Conservation (phyloP, 2,113 vertebrate species). For the Poicephalus meyeri region DNA sequence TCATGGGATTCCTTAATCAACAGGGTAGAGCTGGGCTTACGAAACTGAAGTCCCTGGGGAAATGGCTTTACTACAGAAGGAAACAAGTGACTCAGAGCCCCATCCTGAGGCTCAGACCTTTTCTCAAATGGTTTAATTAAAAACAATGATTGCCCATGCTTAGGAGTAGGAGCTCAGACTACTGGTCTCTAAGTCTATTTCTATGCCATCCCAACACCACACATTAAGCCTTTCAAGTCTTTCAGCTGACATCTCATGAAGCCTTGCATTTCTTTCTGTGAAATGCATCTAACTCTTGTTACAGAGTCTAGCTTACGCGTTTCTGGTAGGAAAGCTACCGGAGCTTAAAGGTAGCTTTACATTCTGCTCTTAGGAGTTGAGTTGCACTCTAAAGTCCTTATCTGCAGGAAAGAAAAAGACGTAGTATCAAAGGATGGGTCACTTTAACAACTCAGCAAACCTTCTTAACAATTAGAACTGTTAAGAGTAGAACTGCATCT, state of each 20-base stretch:
- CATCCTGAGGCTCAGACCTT: neutral
- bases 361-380: neutral
- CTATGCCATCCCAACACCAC: neutral
- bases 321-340: neutral
- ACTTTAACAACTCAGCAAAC: neutral
- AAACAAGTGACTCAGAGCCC: conserved; percentile 35
- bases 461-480: conserved; percentile 10
- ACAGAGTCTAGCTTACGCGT: neutral
- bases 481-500: neutral
- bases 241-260: neutral
- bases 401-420: neutral
- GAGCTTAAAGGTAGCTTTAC: neutral
- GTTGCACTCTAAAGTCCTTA: neutral
- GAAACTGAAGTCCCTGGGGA: neutral
- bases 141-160: neutral
- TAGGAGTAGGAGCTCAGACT: neutral
- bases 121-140: neutral
- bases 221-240: neutral
- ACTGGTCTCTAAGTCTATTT: neutral
- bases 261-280: neutral
- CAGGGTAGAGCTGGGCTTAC: neutral
- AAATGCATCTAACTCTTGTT: neutral
- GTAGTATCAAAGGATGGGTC: neutral
- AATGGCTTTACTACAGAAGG: conserved; percentile 22
- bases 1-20: conserved; percentile 27